Percentiles rank a stretch among this genome's conserved stretches.
phyloP scores from a whole-genome alignment of 2,113 vertebrate genomes.

The Tyrannus savana region DNA sequence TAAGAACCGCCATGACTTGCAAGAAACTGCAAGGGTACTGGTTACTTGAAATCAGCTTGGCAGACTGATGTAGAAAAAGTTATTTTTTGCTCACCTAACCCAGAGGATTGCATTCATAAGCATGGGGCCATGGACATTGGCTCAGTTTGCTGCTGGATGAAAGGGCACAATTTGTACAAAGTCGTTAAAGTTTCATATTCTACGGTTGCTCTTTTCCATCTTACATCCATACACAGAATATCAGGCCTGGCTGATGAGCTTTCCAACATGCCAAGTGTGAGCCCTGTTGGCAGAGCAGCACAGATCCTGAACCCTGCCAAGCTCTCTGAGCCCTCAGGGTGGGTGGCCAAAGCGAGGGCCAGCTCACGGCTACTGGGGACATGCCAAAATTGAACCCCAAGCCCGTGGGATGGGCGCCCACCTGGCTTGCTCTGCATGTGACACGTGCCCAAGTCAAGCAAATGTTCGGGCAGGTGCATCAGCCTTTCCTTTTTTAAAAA shows the following conservation, averaged over 20 bases:
- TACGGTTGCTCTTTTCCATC: not conserved
- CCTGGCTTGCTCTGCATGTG: not conserved
- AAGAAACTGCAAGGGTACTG: not conserved
- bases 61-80: not conserved
- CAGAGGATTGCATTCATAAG: not conserved
- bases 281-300: not conserved
- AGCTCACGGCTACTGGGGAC: not conserved
- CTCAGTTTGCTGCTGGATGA: not conserved
- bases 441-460: accelerated
- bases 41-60: not conserved
- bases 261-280: not conserved
- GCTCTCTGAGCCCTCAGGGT: not conserved
- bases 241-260: not conserved
- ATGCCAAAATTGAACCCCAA: accelerated
- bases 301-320: not conserved
- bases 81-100: not conserved
- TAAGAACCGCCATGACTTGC: not conserved
- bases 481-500: not conserved
- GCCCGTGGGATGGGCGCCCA: too few relatives aligned
- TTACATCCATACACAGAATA: not conserved
- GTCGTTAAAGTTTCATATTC: not conserved
- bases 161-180: not conserved
- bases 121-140: not conserved
- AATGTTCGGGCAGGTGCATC: not conserved
- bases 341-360: not conserved